A percentile compares a stretch with the other conserved stretches of the same genome.
phyloP scores from a whole-genome alignment of 35 echinoderm and acorn worm species.

The Diadema setosum region DNA sequence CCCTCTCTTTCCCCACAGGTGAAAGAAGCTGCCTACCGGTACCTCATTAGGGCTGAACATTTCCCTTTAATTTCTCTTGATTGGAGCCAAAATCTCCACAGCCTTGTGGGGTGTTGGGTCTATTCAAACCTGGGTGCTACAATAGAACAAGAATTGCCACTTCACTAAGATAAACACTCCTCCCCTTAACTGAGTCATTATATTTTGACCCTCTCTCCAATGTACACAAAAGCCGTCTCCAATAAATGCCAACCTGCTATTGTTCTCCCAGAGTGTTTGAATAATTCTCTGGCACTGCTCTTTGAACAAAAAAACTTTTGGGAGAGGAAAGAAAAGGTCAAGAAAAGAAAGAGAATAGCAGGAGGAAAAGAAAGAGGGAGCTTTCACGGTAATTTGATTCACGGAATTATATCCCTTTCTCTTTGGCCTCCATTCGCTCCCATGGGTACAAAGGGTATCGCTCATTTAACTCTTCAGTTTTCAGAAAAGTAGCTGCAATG shows the following conservation, averaged over 20 bases:
- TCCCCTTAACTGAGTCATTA: background rate
- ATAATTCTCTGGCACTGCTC: background rate
- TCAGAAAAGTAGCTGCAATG: too few species aligned
- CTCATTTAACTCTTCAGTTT: too few species aligned
- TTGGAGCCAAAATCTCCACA: background rate
- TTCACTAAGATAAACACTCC: constrained; percentile 7
- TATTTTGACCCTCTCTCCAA: background rate
- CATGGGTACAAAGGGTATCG: background rate
- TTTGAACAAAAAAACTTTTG: too few species aligned
- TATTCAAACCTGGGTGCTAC: background rate
- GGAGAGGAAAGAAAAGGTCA: too few species aligned
- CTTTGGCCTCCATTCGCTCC: background rate
- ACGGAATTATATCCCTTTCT: background rate
- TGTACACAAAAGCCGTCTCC: background rate
- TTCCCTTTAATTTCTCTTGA: constrained; percentile 2
- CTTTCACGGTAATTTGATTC: constrained; percentile 7
- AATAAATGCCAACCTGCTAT: background rate
- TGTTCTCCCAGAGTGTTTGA: background rate
- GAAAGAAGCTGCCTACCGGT: too few species aligned
- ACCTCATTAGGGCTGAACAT: too few species aligned
- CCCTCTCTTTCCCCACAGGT: too few species aligned
- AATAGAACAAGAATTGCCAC: background rate
- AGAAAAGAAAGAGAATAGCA: too few species aligned
- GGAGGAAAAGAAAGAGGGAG: too few species aligned
- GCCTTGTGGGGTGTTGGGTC: background rate